These are phyloP conservation scores for Atrina japonica DNA, from an alignment of 2,888 invertebrate species.

Conservation along the genomic window DNA sequence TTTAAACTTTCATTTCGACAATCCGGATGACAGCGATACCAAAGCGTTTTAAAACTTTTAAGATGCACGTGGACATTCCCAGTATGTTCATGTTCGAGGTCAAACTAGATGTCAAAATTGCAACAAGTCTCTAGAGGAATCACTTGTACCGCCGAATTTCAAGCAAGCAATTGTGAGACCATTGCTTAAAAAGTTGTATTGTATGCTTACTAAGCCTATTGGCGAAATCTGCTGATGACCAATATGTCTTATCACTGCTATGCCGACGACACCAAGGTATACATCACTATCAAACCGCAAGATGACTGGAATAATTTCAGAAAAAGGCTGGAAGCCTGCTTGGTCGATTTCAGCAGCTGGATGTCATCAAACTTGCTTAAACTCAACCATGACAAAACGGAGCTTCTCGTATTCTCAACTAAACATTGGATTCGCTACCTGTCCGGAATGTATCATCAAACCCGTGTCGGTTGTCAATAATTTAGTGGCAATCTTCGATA, in stretches of 20 bases:
- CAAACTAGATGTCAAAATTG: slow-evolving; percentile 16
- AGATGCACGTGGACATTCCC: slow-evolving; percentile 5
- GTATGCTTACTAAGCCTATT: background rate
- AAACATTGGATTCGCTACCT: background rate
- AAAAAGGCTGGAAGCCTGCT: background rate
- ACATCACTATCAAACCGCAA: background rate
- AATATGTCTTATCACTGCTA: background rate
- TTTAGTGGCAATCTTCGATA: background rate
- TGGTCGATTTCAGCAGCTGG: background rate
- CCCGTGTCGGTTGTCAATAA: slow-evolving; percentile 1
- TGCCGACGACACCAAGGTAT: background rate
- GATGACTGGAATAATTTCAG: background rate
- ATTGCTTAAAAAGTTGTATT: slow-evolving; percentile 5
- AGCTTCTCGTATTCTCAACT: background rate
- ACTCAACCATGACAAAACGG: background rate
- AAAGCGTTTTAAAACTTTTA: background rate
- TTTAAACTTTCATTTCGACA: slow-evolving; percentile 28
- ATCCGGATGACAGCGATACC: background rate
- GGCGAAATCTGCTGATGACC: background rate
- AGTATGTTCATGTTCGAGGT: slow-evolving; percentile 17
- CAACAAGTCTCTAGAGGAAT: slow-evolving; percentile 9
- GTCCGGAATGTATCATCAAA: background rate
- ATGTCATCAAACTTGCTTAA: background rate
- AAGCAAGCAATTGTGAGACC: slow-evolving; percentile 19
- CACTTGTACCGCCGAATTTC: slow-evolving; percentile 3